These are phyloP conservation scores for Neoniphon sammara DNA, from an alignment of 2,797 vertebrate species.

Conservation along the genomic window DNA sequence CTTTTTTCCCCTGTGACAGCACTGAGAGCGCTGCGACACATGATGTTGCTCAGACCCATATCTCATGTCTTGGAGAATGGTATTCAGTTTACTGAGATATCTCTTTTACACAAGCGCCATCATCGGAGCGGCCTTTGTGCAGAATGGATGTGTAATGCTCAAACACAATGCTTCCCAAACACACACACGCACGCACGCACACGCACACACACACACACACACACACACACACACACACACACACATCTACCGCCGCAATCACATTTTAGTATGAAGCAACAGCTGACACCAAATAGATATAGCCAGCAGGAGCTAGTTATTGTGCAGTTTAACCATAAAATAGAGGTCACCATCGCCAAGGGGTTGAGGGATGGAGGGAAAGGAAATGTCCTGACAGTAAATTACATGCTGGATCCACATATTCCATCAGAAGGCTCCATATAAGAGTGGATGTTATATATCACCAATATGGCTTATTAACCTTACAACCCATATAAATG, in stretches of 20 bases:
- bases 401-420: conserved; percentile 67
- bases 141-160: conserved; percentile 55
- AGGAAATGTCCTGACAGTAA: conserved; percentile 61
- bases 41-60: conserved; percentile 37
- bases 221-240: too few relatives aligned
- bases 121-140: conserved; percentile 58
- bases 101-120: conserved; percentile 67
- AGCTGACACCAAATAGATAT: conserved; percentile 67
- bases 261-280: conserved; percentile 50
- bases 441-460: conserved; percentile 48
- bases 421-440: conserved; percentile 53
- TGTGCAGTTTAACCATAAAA: conserved; percentile 61
- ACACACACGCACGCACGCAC: too few relatives aligned
- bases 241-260: conserved; percentile 56
- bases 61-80: conserved; percentile 53
- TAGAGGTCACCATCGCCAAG: conserved; percentile 71
- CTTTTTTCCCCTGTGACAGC: conserved; percentile 25
- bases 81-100: conserved; percentile 70
- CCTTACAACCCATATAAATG: conserved; percentile 54
- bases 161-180: too few relatives aligned
- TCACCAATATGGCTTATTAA: conserved; percentile 68
- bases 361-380: conserved; percentile 59
- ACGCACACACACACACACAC: too few relatives aligned
- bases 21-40: conserved; percentile 15
- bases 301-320: conserved; percentile 61